Conservation (phyloP, 1,140 invertebrate genomes). For the Halesus radiatus region DNA sequence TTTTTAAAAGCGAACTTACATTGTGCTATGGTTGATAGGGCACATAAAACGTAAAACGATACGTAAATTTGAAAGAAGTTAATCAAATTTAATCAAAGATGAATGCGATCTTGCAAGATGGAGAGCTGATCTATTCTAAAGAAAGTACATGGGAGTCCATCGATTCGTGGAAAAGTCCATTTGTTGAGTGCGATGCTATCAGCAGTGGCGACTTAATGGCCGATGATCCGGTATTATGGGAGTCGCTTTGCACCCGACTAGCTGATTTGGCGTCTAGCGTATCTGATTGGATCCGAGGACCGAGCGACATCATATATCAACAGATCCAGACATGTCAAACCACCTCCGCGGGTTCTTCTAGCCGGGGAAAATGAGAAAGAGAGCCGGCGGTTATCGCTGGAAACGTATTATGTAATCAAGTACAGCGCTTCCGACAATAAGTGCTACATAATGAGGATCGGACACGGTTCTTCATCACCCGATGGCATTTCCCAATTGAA, state of each 20-base stretch:
- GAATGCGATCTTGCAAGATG: no score
- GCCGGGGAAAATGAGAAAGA: slow-evolving; percentile 8
- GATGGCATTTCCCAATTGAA: no score
- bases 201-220: background rate
- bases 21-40: no score
- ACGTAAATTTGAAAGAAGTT: no score
- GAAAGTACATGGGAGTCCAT: background rate
- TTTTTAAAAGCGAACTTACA: no score
- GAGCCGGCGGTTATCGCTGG: background rate
- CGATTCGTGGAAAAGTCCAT: slow-evolving; percentile 18
- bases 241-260: background rate
- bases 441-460: no score
- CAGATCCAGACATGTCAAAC: background rate
- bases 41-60: no score
- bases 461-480: no score
- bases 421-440: no score
- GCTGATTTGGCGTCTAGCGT: slow-evolving; percentile 3
- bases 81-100: no score
- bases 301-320: slow-evolving; percentile 37
- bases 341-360: slow-evolving; percentile 1
- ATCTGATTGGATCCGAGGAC: slow-evolving; percentile 30
- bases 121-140: no score
- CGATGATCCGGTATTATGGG: background rate
- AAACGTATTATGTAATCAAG: background rate
- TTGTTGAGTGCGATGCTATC: slow-evolving; percentile 40